Percentiles rank a stretch among this genome's conserved stretches.
These are phyloP conservation scores for Diaperis boleti DNA, from an alignment of 2,888 invertebrate genomes.

Conservation along the genomic window DNA sequence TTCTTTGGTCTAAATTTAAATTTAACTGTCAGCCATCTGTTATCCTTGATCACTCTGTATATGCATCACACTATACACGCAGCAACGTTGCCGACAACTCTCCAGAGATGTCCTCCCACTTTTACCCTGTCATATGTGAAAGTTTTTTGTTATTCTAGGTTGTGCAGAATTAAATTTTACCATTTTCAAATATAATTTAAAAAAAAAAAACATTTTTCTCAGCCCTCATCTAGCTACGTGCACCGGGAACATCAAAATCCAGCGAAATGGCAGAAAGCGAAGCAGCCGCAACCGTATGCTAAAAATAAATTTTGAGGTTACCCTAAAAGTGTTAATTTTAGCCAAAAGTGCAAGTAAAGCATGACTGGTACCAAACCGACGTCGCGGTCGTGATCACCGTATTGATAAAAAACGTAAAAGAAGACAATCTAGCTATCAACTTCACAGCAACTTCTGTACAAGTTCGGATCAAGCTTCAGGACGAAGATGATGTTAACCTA, in stretches of 20 bases:
- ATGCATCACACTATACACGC: no score
- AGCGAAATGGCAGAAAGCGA: conserved; percentile 13
- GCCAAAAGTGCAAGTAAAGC: conserved; percentile 60
- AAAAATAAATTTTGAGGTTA: conserved; percentile 32
- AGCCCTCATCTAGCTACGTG: no score
- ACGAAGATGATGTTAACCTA: conserved; percentile 71
- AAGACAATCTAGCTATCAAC: conserved; percentile 76
- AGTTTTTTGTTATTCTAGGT: no score
- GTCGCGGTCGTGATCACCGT: conserved; percentile 84
- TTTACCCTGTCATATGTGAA: no score
- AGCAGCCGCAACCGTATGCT: background rate
- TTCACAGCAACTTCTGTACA: conserved; percentile 71
- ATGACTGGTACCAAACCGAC: conserved; percentile 93
- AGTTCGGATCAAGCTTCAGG: conserved; percentile 66
- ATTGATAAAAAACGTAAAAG: conserved; percentile 80
- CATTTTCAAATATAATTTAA: no score
- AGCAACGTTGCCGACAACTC: no score
- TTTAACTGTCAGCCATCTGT: no score
- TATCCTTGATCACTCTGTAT: no score
- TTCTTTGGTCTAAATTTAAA: no score
- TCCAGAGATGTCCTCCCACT: no score
- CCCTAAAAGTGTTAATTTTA: conserved; percentile 42
- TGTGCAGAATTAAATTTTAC: no score
- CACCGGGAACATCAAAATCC: background rate
- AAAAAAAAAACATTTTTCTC: no score